Conservation (phyloP, 2,888 invertebrate species). For the Epiblema foenella region DNA sequence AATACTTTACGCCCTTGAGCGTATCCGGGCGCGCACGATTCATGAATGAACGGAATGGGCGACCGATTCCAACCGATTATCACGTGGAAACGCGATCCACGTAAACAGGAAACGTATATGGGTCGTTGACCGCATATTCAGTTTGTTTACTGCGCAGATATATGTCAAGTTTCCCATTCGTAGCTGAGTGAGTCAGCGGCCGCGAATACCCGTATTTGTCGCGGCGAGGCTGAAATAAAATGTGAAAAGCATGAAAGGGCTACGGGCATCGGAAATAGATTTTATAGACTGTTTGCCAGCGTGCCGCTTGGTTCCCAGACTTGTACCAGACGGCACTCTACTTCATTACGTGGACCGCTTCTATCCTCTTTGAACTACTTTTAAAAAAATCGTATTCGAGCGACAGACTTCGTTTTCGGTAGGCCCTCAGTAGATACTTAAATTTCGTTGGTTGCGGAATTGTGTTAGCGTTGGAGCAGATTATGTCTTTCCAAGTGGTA, state of each 20-base stretch:
- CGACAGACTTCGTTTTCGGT: not conserved
- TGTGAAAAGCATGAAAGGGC: slow-evolving; percentile 40
- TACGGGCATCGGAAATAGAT: slow-evolving; percentile 35
- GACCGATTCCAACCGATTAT: slow-evolving; percentile 50
- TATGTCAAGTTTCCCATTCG: slow-evolving; percentile 34
- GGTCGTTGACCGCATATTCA: slow-evolving; percentile 56
- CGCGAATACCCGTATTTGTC: slow-evolving; percentile 10
- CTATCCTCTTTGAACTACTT: slow-evolving; percentile 20
- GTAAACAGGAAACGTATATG: slow-evolving; percentile 60
- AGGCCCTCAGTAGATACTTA: not conserved
- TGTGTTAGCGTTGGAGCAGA: not conserved
- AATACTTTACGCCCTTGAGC: slow-evolving; percentile 66
- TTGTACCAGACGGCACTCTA: slow-evolving; percentile 27
- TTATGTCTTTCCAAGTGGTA: too few relatives aligned
- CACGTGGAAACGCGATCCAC: slow-evolving; percentile 52
- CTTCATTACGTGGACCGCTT: slow-evolving; percentile 24
- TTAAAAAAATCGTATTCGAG: not conserved
- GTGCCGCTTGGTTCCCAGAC: slow-evolving; percentile 21
- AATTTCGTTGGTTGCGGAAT: slow-evolving; percentile 11
- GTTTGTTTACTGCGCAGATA: slow-evolving; percentile 49
- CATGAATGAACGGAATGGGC: slow-evolving; percentile 56
- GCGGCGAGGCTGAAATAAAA: slow-evolving; percentile 27
- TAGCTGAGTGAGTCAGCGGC: slow-evolving; percentile 27
- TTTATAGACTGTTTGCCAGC: not conserved
- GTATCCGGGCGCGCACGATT: slow-evolving; percentile 60